A percentile compares a stretch with the other conserved stretches of the same genome.
Evolutionary conservation across 2,888 invertebrate genomes (phyloP).

Genomic region (Cephus pulcher): DNA sequence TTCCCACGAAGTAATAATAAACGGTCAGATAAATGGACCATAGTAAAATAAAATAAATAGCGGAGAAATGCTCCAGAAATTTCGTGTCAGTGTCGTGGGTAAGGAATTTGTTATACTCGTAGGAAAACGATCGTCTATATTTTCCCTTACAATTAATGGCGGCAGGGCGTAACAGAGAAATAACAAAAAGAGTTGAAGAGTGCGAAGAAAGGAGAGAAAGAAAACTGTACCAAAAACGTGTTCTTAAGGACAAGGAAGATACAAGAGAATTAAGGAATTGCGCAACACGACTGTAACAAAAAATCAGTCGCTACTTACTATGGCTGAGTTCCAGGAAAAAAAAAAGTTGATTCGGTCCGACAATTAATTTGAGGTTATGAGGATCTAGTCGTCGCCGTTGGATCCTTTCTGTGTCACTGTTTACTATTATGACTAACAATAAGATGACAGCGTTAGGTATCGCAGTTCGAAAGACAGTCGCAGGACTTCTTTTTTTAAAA

Average conservation of each 20-base stretch:
- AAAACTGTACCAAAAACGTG: neutral
- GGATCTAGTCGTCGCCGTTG: neutral
- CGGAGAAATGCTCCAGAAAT: neutral
- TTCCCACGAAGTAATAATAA: neutral
- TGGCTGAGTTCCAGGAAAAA: neutral
- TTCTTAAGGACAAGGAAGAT: neutral
- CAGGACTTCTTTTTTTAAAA: neutral
- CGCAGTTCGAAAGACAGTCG: neutral
- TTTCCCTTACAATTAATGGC: no score
- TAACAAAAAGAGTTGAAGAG: neutral
- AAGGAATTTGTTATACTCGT: neutral
- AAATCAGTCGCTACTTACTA: neutral
- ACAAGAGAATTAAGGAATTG: neutral
- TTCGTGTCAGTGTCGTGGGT: neutral
- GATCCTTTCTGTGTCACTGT: neutral
- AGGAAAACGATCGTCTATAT: no score
- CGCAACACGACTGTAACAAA: neutral
- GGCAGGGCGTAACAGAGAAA: no score
- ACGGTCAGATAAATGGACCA: neutral
- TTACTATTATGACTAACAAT: neutral
- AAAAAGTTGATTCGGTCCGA: neutral
- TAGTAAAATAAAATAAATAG: neutral
- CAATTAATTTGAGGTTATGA: neutral
- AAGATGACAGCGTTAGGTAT: neutral
- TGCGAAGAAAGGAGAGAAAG: neutral